phyloP scores from a whole-genome alignment of 1,140 invertebrate genomes.

The Samia ricini region DNA sequence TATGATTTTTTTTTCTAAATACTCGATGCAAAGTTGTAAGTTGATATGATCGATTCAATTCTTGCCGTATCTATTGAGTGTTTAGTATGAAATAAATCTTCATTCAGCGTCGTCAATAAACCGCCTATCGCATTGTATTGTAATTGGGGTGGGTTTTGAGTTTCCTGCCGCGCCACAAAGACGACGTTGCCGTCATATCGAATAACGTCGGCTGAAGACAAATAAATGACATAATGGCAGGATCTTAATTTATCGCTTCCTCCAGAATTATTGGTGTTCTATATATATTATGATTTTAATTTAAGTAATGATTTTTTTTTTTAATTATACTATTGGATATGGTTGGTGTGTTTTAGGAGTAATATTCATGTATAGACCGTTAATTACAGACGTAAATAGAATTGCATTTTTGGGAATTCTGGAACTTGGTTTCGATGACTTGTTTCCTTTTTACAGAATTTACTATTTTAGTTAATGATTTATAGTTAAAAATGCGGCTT shows the following conservation, averaged over 20 bases:
- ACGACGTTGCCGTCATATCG: constrained; percentile 26
- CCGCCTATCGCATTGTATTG: constrained; percentile 72
- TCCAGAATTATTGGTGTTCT: neutral
- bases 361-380: too few relatives aligned
- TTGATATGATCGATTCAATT: constrained; percentile 8
- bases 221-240: constrained; percentile 3
- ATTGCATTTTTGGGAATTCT: too few relatives aligned
- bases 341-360: too few relatives aligned
- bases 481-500: too few relatives aligned
- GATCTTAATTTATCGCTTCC: constrained; percentile 19
- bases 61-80: constrained; percentile 20
- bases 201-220: constrained; percentile 7
- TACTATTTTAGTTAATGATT: too few relatives aligned
- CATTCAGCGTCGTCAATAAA: constrained; percentile 67
- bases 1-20: neutral
- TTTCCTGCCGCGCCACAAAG: constrained; percentile 26
- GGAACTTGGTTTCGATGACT: too few relatives aligned
- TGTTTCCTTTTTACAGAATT: too few relatives aligned
- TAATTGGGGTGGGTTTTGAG: constrained; percentile 62
- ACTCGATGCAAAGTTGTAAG: neutral
- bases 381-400: too few relatives aligned
- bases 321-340: too few relatives aligned
- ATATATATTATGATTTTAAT: constrained; percentile 1
- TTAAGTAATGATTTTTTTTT: too few relatives aligned
- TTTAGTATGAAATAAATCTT: constrained; percentile 45